These are phyloP conservation scores for Syritta pipiens DNA, from an alignment of 2,888 invertebrate species.

Conservation along the genomic window DNA sequence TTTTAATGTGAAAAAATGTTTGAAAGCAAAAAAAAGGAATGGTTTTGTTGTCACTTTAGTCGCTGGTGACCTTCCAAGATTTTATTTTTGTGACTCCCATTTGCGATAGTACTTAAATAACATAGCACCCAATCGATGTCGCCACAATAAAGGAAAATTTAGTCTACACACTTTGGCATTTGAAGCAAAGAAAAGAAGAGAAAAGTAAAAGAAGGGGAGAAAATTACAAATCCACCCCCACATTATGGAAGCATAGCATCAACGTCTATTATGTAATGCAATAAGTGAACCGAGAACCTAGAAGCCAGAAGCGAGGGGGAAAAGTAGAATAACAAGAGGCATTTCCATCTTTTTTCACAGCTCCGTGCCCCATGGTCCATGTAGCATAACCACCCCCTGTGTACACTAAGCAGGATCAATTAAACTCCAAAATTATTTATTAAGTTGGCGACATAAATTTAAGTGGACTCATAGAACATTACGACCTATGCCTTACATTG, in stretches of 20 bases:
- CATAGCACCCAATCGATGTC: conserved; percentile 55
- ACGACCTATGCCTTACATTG: conserved; percentile 6
- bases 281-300: conserved; percentile 47
- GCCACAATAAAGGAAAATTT: conserved; percentile 38
- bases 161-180: conserved; percentile 46
- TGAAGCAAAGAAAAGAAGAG: conserved; percentile 7
- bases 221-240: conserved; percentile 19
- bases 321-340: conserved; percentile 40
- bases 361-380: background rate
- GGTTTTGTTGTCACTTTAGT: conserved; percentile 27
- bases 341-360: background rate
- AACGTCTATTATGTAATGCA: conserved; percentile 46
- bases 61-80: conserved; percentile 29
- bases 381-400: conserved; percentile 1
- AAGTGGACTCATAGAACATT: conserved; percentile 13
- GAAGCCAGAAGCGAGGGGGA: no score
- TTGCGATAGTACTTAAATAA: conserved; percentile 43
- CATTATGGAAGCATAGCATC: conserved; percentile 30
- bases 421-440: conserved; percentile 43
- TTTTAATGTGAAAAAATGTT: conserved; percentile 5
- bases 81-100: conserved; percentile 33
- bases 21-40: background rate
- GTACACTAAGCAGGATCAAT: conserved; percentile 39
- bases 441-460: conserved; percentile 46
- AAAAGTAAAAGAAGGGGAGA: background rate